Percentiles rank a stretch among this genome's conserved stretches.
These are phyloP conservation scores for Ciona savignyi DNA, from an alignment of 23 tunicate genomes.

Conservation along the genomic window DNA sequence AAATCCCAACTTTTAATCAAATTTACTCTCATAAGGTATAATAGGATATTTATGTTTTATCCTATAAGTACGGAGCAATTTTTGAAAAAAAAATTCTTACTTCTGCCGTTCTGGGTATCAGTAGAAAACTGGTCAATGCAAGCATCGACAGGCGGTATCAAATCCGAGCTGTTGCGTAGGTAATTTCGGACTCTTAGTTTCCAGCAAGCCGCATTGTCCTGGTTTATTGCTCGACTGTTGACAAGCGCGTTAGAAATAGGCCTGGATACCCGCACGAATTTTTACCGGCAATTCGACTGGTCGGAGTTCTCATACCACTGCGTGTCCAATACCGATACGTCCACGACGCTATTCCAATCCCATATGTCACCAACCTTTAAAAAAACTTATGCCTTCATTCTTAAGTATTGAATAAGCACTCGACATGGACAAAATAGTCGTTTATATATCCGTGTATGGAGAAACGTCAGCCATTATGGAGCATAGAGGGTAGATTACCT, in stretches of 20 bases:
- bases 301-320: constrained; percentile 33
- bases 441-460: too few relatives aligned
- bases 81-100: too few relatives aligned
- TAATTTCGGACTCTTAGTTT: constrained; percentile 14
- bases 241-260: neutral
- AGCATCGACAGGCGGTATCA: constrained; percentile 19
- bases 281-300: constrained; percentile 17
- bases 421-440: too few relatives aligned
- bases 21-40: too few relatives aligned
- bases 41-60: too few relatives aligned
- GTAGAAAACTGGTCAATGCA: constrained; percentile 36
- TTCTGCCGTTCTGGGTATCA: constrained; percentile 24
- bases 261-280: neutral
- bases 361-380: constrained; percentile 23
- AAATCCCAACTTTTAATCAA: too few relatives aligned
- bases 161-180: constrained; percentile 31
- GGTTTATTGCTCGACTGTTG: constrained; percentile 5
- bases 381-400: too few relatives aligned
- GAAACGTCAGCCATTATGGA: too few relatives aligned
- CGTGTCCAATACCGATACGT: constrained; percentile 33
- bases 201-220: constrained; percentile 49
- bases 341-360: constrained; percentile 58
- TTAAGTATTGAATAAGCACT: too few relatives aligned
- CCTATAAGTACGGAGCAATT: too few relatives aligned
- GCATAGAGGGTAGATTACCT: too few relatives aligned